phyloP scores from a whole-genome alignment of 2,113 vertebrate species.

The Onychorhynchus coronatus region DNA sequence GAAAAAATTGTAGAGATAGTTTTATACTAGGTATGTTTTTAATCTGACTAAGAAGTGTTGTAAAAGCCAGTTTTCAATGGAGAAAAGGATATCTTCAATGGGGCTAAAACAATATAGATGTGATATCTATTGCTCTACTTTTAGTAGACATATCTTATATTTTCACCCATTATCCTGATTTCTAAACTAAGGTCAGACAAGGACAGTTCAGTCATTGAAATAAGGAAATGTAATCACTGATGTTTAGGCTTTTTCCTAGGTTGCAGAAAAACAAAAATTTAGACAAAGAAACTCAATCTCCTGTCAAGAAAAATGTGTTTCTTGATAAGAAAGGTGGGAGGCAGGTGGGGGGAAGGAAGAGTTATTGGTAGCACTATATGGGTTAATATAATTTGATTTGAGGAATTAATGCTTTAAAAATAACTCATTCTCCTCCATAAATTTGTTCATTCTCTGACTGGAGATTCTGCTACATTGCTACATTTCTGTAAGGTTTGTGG shows the following conservation, averaged over 20 bases:
- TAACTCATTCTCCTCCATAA: neutral
- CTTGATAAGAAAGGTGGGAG: neutral
- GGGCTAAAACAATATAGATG: neutral
- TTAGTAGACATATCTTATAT: neutral
- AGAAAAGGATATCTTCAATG: neutral
- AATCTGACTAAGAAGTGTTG: neutral
- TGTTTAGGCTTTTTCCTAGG: constrained; percentile 20
- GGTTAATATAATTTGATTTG: neutral
- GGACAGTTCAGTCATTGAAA: neutral
- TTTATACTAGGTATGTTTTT: neutral
- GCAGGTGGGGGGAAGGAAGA: neutral
- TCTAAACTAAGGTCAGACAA: neutral
- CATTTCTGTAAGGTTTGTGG: neutral
- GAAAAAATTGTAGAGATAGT: neutral
- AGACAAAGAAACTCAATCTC: neutral
- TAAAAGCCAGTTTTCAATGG: neutral
- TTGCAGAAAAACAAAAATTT: neutral
- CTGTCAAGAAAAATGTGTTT: neutral
- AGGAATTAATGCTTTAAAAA: neutral
- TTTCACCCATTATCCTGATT: neutral
- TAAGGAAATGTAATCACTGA: neutral
- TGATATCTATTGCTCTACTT: neutral
- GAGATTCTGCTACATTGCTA: neutral
- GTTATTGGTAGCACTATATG: neutral
- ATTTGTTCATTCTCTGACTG: neutral